Conservation (phyloP, 1,140 invertebrate genomes). For the Idris sp. region DNA sequence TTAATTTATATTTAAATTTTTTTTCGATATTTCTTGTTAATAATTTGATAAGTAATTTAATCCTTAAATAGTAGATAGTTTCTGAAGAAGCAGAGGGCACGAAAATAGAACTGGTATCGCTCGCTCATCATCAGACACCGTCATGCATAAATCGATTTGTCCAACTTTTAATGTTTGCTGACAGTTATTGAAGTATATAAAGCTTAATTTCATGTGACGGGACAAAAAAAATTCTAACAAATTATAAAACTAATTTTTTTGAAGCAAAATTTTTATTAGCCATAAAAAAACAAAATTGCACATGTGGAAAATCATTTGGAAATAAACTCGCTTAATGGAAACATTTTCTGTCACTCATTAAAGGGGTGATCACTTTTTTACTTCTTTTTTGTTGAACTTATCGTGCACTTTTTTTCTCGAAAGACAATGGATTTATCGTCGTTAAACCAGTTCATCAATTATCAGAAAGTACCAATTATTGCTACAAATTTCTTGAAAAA, state of each 20-base stretch:
- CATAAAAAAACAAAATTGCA: too few relatives aligned
- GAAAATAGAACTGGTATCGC: slow-evolving; percentile 47
- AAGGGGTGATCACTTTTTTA: too few relatives aligned
- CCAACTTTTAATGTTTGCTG: slow-evolving; percentile 16
- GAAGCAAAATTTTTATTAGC: too few relatives aligned
- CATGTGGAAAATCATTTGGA: too few relatives aligned
- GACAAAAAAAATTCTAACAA: too few relatives aligned
- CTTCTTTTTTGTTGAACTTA: too few relatives aligned
- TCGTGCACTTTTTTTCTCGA: too few relatives aligned
- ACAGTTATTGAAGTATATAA: slow-evolving; percentile 14
- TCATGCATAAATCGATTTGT: slow-evolving; percentile 36
- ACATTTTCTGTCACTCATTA: slow-evolving; percentile 17
- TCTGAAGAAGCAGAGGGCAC: slow-evolving; percentile 28
- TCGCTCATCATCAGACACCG: slow-evolving; percentile 20
- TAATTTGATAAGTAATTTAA: slow-evolving; percentile 23
- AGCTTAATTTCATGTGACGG: slow-evolving; percentile 2
- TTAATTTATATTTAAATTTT: too few relatives aligned
- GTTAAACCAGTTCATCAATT: slow-evolving; percentile 31
- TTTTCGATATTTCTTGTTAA: too few relatives aligned
- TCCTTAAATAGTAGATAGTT: slow-evolving; percentile 40
- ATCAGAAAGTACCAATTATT: slow-evolving; percentile 24
- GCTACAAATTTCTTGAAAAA: too few relatives aligned
- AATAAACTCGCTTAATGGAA: slow-evolving; percentile 38
- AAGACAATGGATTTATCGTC: slow-evolving; percentile 36
- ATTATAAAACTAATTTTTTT: too few relatives aligned